phyloP scores from a whole-genome alignment of 2,888 invertebrate species.

The Chrysolina americana region DNA sequence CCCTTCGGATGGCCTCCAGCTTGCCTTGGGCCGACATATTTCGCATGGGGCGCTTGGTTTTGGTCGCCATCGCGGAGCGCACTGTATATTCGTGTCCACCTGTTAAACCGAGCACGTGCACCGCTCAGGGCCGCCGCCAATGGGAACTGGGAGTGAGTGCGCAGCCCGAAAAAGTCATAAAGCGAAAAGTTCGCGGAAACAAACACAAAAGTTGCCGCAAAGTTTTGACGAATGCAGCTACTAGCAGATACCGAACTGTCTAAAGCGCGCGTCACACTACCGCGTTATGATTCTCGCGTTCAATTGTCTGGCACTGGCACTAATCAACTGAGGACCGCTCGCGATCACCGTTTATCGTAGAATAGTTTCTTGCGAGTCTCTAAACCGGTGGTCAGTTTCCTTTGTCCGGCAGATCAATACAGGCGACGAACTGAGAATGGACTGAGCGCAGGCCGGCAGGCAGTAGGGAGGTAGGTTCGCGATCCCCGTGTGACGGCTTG shows the following conservation, averaged over 20 bases:
- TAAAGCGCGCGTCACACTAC: conserved; percentile 50
- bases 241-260: conserved; percentile 40
- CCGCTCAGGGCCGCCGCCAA: conserved; percentile 58
- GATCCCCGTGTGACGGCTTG: conserved; percentile 71
- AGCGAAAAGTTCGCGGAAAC: conserved; percentile 59
- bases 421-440: conserved; percentile 63
- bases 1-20: conserved; percentile 85
- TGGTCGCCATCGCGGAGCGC: conserved; percentile 74
- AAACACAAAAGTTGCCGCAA: conserved; percentile 62
- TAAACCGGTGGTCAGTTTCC: conserved; percentile 71
- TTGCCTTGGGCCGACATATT: conserved; percentile 84
- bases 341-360: conserved; percentile 53
- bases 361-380: conserved; percentile 63
- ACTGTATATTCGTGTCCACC: conserved; percentile 15
- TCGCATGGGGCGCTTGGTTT: conserved; percentile 83
- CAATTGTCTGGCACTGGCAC: conserved; percentile 50
- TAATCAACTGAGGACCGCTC: conserved; percentile 44
- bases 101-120: conserved; percentile 57
- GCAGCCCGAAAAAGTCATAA: conserved; percentile 65
- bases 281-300: conserved; percentile 57
- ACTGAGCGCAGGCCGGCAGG: conserved; percentile 65
- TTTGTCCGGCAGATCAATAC: conserved; percentile 71
- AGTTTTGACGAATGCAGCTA: conserved; percentile 63
- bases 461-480: conserved; percentile 62
- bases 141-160: conserved; percentile 59